A percentile compares a stretch with the other conserved stretches of the same genome.
Evolutionary conservation across 2,888 invertebrate species (phyloP).

Genomic region (Bimastos eiseni): DNA sequence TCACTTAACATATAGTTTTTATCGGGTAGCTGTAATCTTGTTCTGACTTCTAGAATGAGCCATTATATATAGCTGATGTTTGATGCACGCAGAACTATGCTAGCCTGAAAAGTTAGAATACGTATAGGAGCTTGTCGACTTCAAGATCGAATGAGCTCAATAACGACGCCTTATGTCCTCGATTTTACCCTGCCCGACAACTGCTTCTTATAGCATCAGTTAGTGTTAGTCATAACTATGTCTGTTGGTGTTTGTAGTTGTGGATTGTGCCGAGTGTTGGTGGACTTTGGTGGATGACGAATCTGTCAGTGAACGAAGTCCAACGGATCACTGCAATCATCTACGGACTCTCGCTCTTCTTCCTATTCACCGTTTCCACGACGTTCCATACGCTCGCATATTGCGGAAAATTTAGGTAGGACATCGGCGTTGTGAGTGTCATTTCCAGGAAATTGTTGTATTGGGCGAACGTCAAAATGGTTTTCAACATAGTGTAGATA

Average conservation of each 20-base stretch:
- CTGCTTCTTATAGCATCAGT: not conserved
- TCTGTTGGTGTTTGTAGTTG: slow-evolving; percentile 61
- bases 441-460: too few relatives aligned
- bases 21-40: too few relatives aligned
- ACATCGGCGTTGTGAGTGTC: slow-evolving; percentile 36
- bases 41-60: too few relatives aligned
- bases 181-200: not conserved
- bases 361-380: slow-evolving; percentile 84
- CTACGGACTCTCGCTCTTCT: slow-evolving; percentile 82
- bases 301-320: slow-evolving; percentile 73
- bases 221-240: not conserved
- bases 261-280: slow-evolving; percentile 84
- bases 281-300: slow-evolving; percentile 75
- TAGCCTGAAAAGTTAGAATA: too few relatives aligned
- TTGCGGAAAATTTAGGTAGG: slow-evolving; percentile 59
- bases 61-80: too few relatives aligned
- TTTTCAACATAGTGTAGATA: too few relatives aligned
- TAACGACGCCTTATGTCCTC: too few relatives aligned
- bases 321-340: slow-evolving; percentile 81
- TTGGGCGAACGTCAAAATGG: not conserved
- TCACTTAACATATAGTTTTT: too few relatives aligned
- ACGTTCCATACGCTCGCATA: slow-evolving; percentile 86
- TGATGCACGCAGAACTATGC: too few relatives aligned
- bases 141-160: too few relatives aligned
- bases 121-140: too few relatives aligned